Percentiles rank a stretch among this genome's conserved stretches.
These are phyloP conservation scores for Sussaba pulchella DNA, from an alignment of 2,888 invertebrate species.

Conservation along the genomic window DNA sequence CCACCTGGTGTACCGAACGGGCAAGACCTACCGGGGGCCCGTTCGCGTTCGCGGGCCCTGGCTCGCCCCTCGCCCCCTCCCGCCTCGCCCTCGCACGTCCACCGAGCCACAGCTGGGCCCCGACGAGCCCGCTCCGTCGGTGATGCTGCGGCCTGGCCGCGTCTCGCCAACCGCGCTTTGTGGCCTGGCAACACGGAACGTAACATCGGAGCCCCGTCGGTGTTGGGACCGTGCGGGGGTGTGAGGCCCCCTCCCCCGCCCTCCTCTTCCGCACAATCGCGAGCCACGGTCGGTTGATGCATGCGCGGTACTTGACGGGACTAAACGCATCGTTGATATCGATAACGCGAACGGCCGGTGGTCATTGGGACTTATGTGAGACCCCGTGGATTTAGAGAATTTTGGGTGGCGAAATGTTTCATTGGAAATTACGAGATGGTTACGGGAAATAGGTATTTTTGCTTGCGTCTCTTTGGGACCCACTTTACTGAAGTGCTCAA, in stretches of 20 bases:
- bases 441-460: no score
- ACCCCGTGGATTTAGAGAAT: neutral
- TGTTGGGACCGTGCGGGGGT: slow-evolving; percentile 70
- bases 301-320: slow-evolving; percentile 61
- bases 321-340: slow-evolving; percentile 7
- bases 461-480: no score
- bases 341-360: no score
- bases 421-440: no score
- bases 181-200: slow-evolving; percentile 84
- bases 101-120: slow-evolving; percentile 7
- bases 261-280: slow-evolving; percentile 66
- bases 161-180: slow-evolving; percentile 49
- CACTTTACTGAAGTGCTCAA: no score
- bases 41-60: slow-evolving; percentile 57
- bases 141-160: slow-evolving; percentile 42
- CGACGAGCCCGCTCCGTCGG: slow-evolving; percentile 50
- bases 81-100: slow-evolving; percentile 77
- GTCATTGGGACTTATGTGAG: neutral
- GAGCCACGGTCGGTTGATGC: slow-evolving; percentile 56
- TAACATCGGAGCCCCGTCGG: slow-evolving; percentile 75
- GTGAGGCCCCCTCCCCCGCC: slow-evolving; percentile 50
- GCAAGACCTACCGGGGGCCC: slow-evolving; percentile 80
- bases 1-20: slow-evolving; percentile 86
- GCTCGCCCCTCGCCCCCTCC: slow-evolving; percentile 81
- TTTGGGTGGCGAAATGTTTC: no score